These are phyloP conservation scores for Echinarachnius parma DNA, from an alignment of 53 echinoderm and acorn worm species.

Conservation along the genomic window DNA sequence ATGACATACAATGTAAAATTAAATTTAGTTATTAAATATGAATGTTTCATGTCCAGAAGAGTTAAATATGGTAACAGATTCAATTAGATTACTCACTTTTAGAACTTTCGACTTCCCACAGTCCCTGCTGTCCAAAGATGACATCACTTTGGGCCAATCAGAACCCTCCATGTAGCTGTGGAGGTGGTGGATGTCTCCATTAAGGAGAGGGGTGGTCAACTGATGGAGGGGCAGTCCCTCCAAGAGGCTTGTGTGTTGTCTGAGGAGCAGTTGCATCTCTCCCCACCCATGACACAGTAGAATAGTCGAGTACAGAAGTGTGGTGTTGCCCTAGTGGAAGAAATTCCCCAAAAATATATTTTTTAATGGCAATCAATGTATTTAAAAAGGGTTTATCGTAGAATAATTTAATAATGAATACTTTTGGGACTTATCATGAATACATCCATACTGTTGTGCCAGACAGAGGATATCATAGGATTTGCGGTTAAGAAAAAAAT, in stretches of 20 bases:
- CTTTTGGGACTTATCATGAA: too few relatives aligned
- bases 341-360: too few relatives aligned
- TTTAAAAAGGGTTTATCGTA: too few relatives aligned
- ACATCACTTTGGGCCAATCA: slow-evolving; percentile 38
- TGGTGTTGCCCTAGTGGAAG: neutral
- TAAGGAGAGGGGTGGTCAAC: slow-evolving; percentile 11
- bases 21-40: neutral
- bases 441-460: too few relatives aligned
- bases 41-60: neutral
- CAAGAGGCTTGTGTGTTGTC: slow-evolving; percentile 56
- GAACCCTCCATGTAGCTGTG: slow-evolving; percentile 29
- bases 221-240: slow-evolving; percentile 9
- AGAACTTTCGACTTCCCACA: slow-evolving; percentile 13
- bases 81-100: slow-evolving; percentile 38
- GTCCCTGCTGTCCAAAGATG: neutral
- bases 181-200: slow-evolving; percentile 46
- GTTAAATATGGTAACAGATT: neutral
- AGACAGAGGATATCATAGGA: too few relatives aligned
- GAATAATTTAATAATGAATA: too few relatives aligned
- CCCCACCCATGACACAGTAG: slow-evolving; percentile 67
- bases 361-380: too few relatives aligned
- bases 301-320: slow-evolving; percentile 39
- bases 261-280: slow-evolving; percentile 49
- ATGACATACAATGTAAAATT: neutral
- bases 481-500: too few relatives aligned